Conservation (phyloP, 2,797 vertebrate species). For the Geotrypetes seraphini region DNA sequence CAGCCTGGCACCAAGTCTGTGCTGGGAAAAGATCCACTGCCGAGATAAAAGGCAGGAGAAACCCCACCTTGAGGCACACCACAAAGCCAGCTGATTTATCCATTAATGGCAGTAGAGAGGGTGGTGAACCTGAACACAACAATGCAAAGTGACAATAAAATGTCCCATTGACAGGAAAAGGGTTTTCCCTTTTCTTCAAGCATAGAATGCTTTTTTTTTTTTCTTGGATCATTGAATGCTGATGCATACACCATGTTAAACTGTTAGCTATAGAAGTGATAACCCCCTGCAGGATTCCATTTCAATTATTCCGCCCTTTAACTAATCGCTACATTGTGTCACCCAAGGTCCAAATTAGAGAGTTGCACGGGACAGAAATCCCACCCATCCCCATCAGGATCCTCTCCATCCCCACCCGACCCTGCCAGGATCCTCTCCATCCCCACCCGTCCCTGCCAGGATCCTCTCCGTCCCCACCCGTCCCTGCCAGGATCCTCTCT, state of each 20-base stretch:
- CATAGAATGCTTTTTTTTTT: conserved; percentile 12
- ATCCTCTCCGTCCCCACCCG: too few relatives aligned
- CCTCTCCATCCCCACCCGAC: too few relatives aligned
- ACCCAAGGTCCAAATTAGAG: too few relatives aligned
- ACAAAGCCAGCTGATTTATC: conserved; percentile 45
- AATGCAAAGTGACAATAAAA: conserved; percentile 54
- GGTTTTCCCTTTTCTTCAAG: conserved; percentile 37
- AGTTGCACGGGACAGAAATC: too few relatives aligned
- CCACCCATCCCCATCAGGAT: too few relatives aligned
- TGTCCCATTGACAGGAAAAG: conserved; percentile 54
- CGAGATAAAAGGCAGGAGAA: conserved; percentile 64
- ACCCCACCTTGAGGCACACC: conserved; percentile 56
- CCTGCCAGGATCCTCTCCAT: too few relatives aligned
- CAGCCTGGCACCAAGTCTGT: conserved; percentile 76
- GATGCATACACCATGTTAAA: conserved; percentile 18
- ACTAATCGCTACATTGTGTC: too few relatives aligned
- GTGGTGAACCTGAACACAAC: conserved; percentile 40
- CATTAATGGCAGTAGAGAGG: conserved; percentile 51
- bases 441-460: too few relatives aligned
- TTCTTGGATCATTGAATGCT: conserved; percentile 22
- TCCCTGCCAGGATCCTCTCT: too few relatives aligned
- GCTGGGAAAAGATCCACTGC: conserved; percentile 63
- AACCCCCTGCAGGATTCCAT: conserved; percentile 1
- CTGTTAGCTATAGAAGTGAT: conserved; percentile 3
- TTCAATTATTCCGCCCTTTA: neutral